Evolutionary conservation across 2,888 invertebrate species (phyloP).

Genomic region (Yponomeuta plumbellus): DNA sequence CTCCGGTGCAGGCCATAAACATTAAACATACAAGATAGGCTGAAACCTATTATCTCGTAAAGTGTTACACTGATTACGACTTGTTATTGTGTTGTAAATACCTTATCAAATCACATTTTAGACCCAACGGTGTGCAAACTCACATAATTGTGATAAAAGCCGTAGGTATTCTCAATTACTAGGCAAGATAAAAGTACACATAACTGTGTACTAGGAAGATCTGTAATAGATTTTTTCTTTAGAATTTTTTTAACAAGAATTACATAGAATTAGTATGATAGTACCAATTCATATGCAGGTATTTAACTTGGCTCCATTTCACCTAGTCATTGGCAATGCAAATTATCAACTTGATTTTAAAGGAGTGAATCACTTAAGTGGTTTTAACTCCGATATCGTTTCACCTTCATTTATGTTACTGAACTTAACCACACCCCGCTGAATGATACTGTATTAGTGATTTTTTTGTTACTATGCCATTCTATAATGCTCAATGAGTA

Average conservation of each 20-base stretch:
- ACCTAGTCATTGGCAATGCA: neutral
- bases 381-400: neutral
- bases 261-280: no score
- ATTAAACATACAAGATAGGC: neutral
- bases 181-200: neutral
- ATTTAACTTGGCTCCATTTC: neutral
- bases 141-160: neutral
- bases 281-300: no score
- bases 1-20: neutral
- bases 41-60: neutral
- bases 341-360: neutral
- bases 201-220: neutral
- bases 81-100: neutral
- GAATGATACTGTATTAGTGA: no score
- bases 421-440: neutral
- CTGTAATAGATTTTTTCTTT: neutral
- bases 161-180: neutral
- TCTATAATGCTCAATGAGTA: no score
- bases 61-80: neutral
- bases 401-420: no score
- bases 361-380: neutral
- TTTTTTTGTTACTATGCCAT: no score
- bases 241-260: no score
- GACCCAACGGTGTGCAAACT: neutral
- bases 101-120: neutral